These are phyloP conservation scores for Eurytoma adleriae DNA, from an alignment of 2,888 invertebrate genomes.

Conservation along the genomic window DNA sequence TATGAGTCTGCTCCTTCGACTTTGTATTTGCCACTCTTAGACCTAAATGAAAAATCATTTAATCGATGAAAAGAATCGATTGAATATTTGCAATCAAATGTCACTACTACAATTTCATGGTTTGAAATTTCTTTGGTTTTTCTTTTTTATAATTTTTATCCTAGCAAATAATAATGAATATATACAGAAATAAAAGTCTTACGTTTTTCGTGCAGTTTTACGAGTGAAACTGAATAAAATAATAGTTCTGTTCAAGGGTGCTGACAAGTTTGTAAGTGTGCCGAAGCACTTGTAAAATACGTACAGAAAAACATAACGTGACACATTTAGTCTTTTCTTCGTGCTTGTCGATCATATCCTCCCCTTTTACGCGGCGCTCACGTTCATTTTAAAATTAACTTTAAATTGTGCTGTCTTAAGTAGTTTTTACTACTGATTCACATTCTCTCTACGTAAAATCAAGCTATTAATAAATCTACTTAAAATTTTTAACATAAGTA, in stretches of 20 bases:
- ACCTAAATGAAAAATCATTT: no score
- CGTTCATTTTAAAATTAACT: slow-evolving; percentile 24
- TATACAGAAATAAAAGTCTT: no score
- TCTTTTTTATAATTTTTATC: no score
- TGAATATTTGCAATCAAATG: no score
- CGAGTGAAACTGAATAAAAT: background rate
- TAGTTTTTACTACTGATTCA: background rate
- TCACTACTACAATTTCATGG: no score
- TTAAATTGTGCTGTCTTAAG: background rate
- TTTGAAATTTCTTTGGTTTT: no score
- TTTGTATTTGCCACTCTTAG: no score
- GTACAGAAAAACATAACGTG: slow-evolving; percentile 54
- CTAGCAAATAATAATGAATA: no score
- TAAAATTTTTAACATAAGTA: background rate
- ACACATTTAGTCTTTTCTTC: slow-evolving; percentile 37
- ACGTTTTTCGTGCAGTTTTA: no score
- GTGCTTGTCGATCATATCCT: slow-evolving; percentile 33
- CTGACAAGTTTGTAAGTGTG: slow-evolving; percentile 62
- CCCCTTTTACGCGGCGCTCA: slow-evolving; percentile 29
- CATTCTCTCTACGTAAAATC: background rate
- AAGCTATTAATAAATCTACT: background rate
- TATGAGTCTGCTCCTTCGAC: no score
- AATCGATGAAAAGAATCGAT: no score
- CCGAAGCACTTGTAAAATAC: slow-evolving; percentile 60
- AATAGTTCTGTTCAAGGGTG: slow-evolving; percentile 65